Evolutionary conservation across 2,888 invertebrate genomes (phyloP).

Genomic region (Athrips mouffetella): DNA sequence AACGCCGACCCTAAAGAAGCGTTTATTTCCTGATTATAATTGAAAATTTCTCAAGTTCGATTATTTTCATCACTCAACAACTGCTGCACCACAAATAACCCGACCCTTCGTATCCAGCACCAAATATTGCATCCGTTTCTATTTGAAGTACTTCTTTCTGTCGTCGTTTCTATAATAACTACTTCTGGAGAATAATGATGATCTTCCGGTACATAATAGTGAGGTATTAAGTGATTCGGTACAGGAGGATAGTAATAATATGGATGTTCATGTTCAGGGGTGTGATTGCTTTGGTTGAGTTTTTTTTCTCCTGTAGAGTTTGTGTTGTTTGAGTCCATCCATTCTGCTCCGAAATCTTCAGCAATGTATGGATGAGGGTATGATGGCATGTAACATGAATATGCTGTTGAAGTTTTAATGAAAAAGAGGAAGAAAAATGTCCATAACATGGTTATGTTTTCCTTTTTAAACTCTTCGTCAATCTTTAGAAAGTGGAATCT

Average conservation of each 20-base stretch:
- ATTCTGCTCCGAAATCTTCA: background rate
- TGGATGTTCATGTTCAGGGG: background rate
- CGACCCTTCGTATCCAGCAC: conserved; percentile 50
- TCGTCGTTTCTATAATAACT: conserved; percentile 14
- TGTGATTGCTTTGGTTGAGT: background rate
- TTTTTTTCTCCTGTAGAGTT: background rate
- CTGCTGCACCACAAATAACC: conserved; percentile 50
- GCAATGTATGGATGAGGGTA: conserved; percentile 12
- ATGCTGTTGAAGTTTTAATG: background rate
- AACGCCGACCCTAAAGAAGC: no score
- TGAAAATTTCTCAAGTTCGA: no score
- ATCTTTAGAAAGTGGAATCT: background rate
- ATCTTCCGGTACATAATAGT: conserved; percentile 1
- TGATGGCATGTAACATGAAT: conserved; percentile 23
- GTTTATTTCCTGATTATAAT: no score
- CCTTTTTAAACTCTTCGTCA: background rate
- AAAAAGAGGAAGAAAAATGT: background rate
- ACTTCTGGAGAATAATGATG: background rate
- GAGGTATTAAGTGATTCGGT: background rate
- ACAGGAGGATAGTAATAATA: background rate
- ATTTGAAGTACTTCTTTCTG: conserved; percentile 21
- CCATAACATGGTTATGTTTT: background rate
- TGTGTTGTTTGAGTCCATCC: background rate
- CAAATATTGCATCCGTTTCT: conserved; percentile 40
- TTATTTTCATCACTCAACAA: conserved; percentile 40